Evolutionary conservation across 2,888 invertebrate genomes (phyloP).

Genomic region (Drosophila atripex): DNA sequence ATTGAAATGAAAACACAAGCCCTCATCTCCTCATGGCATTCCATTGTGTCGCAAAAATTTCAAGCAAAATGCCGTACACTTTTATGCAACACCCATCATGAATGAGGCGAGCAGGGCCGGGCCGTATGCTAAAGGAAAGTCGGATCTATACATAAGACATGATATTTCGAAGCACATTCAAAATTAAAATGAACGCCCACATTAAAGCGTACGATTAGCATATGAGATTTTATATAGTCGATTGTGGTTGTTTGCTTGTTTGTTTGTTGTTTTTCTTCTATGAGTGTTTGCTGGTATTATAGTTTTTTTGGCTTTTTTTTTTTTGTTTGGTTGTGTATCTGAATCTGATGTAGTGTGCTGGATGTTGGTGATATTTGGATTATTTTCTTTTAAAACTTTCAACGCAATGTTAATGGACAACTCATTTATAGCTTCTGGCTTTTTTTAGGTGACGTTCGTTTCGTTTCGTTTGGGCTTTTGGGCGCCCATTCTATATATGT

Average conservation of each 20-base stretch:
- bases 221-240: constrained; percentile 44
- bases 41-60: constrained; percentile 5
- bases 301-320: constrained; percentile 18
- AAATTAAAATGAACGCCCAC: constrained; percentile 41
- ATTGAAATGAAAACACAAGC: neutral
- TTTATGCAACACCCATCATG: constrained; percentile 34
- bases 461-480: constrained; percentile 31
- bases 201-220: constrained; percentile 50
- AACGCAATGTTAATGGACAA: constrained; percentile 53
- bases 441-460: constrained; percentile 42
- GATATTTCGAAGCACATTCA: constrained; percentile 22
- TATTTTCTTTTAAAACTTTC: constrained; percentile 41
- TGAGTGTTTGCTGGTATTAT: constrained; percentile 27
- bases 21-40: neutral
- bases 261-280: constrained; percentile 18
- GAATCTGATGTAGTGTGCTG: constrained; percentile 26
- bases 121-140: constrained; percentile 24
- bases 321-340: constrained; percentile 22
- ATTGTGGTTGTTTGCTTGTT: constrained; percentile 28
- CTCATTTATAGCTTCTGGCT: constrained; percentile 47
- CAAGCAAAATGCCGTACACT: neutral
- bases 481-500: constrained; percentile 1
- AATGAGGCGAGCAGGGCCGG: constrained; percentile 16
- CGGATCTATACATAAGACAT: constrained; percentile 9
- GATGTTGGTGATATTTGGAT: constrained; percentile 45